These are phyloP conservation scores for Brotula barbata DNA, from an alignment of 2,797 vertebrate genomes.

Conservation along the genomic window DNA sequence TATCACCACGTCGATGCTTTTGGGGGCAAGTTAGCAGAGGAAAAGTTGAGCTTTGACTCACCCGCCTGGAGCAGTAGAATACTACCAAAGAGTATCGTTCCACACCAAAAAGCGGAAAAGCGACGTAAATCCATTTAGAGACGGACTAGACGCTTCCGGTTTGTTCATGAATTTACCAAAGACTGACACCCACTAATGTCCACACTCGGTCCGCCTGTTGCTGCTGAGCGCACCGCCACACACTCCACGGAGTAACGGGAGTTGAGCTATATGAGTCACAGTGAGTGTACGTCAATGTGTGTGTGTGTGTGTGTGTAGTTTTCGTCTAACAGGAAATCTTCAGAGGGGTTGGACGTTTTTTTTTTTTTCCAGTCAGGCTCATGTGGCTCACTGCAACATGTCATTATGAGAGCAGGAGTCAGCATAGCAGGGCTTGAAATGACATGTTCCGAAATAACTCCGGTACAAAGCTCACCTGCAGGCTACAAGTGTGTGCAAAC, in stretches of 20 bases:
- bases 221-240: conserved; percentile 38
- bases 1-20: too few relatives aligned
- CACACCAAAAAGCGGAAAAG: conserved; percentile 73
- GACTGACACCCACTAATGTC: conserved; percentile 35
- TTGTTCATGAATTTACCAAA: conserved; percentile 64
- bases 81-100: conserved; percentile 61
- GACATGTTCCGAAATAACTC: conserved; percentile 58
- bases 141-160: conserved; percentile 30
- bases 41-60: conserved; percentile 49
- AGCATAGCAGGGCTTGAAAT: conserved; percentile 60
- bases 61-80: conserved; percentile 52
- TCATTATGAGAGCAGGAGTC: conserved; percentile 63
- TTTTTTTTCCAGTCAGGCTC: conserved; percentile 43
- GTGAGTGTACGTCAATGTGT: not conserved
- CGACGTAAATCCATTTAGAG: conserved; percentile 71
- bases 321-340: conserved; percentile 78
- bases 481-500: conserved; percentile 31
- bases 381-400: conserved; percentile 59
- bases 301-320: conserved; percentile 36
- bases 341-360: conserved; percentile 69
- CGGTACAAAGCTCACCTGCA: conserved; percentile 20
- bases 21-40: too few relatives aligned
- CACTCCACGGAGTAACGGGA: conserved; percentile 24
- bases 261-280: conserved; percentile 63
- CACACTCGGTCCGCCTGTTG: conserved; percentile 49